Conservation (phyloP, 2,797 vertebrate species). For the Sorex maritimensis region DNA sequence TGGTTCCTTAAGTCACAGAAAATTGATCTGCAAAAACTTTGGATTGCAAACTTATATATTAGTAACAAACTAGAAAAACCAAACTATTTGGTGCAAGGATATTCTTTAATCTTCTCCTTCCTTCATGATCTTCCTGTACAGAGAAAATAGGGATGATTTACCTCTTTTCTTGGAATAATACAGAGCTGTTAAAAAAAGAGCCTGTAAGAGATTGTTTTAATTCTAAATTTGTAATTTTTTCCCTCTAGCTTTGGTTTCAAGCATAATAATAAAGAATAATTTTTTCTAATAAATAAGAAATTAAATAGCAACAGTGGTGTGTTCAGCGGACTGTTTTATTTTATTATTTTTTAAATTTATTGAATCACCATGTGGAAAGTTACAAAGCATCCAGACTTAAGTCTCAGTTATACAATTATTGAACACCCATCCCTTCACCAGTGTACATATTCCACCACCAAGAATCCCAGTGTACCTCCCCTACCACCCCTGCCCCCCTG, state of each 20-base stretch:
- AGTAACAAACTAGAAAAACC: neutral
- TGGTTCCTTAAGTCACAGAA: constrained; percentile 47
- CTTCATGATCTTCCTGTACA: neutral
- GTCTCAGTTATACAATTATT: no score
- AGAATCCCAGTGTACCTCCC: no score
- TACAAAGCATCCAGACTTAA: no score
- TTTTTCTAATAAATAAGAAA: constrained; percentile 69
- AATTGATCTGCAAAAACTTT: neutral
- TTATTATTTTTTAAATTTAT: no score
- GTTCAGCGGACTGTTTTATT: constrained; percentile 54
- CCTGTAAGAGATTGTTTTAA: neutral
- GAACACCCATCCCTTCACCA: no score
- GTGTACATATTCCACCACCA: no score
- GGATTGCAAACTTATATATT: neutral
- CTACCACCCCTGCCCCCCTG: no score
- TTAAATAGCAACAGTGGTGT: constrained; percentile 49
- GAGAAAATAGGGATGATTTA: constrained; percentile 13
- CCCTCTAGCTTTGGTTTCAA: constrained; percentile 66
- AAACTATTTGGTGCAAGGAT: neutral
- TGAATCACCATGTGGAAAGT: no score
- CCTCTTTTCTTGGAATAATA: constrained; percentile 6
- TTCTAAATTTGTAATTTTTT: constrained; percentile 72
- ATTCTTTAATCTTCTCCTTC: neutral
- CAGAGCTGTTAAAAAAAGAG: constrained; percentile 8
- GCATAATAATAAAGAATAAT: constrained; percentile 24